Evolutionary conservation across 2,113 vertebrate species (phyloP), one percentile per base, ranked within the genome.

Genomic region (Trinectes maculatus): DNA sequence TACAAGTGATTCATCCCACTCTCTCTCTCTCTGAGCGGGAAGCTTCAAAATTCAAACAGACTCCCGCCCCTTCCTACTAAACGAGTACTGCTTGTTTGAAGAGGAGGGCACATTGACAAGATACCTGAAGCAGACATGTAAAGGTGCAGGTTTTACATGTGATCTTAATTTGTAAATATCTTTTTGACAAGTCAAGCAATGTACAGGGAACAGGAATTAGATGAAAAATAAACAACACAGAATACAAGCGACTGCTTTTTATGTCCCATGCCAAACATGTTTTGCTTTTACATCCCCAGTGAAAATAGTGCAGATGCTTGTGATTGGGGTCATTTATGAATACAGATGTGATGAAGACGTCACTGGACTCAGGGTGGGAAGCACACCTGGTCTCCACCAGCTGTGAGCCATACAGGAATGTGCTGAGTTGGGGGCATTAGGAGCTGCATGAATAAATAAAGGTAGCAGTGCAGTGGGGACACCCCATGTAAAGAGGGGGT

Each of bases 21-120:
- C 33, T 72, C 59, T n/a, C n/a, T n/a, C n/a, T n/a, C 44, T 44
- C 59, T 67, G 75, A 80, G 89, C 83, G 87, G 86, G 87, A 90
- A 85, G 54, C 47, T 91, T 91, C 71, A 85, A 68, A 89, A 87
- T 89, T 89, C 82, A 89, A 90, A 88, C 60, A 0, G 11, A 11
- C 40, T 31, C 72, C 81, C 85, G 47, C 84, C 84, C 66, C 55
- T 75, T 72, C n/a, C 12, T 42, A 57, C 57, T 59, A 59, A 74
- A 87, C 77, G 25, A 24, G 80, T 60, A 43, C 52, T 60, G 84
- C 79, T 64, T 13, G 70, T 83, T 77, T n/a, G 5, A 31, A 61
- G n/a, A 48, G 16, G 22, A 46, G 19, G 12, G 10, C 39, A 63
- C n/a, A 7, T 9, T 25, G 22, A 54, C 34, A 49, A 11, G 26